These are phyloP conservation scores for Plebejus melissa DNA, from an alignment of 2,888 invertebrate genomes.

Conservation along the genomic window DNA sequence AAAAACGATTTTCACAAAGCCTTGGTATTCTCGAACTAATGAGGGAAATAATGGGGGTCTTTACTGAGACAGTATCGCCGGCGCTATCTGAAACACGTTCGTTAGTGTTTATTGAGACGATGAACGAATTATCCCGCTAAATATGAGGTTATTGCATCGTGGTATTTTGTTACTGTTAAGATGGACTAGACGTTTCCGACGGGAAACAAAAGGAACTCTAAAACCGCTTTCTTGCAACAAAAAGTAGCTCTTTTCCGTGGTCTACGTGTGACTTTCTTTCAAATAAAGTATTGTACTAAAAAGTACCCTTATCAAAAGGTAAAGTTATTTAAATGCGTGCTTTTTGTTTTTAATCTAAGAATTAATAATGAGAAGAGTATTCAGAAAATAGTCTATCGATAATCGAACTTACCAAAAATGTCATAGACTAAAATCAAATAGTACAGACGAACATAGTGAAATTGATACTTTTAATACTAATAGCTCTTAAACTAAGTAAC, in stretches of 20 bases:
- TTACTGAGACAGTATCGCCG: constrained; percentile 37
- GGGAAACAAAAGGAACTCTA: background rate
- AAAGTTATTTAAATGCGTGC: too few species aligned
- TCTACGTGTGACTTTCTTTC: background rate
- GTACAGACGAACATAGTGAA: background rate
- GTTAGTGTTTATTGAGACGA: constrained; percentile 20
- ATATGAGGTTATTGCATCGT: background rate
- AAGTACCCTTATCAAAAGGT: too few species aligned
- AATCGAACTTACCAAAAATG: too few species aligned
- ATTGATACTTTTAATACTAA: background rate
- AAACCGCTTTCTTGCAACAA: background rate
- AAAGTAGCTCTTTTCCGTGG: background rate
- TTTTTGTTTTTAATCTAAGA: too few species aligned
- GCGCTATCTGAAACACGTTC: constrained; percentile 19
- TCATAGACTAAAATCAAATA: too few species aligned
- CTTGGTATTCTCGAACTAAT: constrained; percentile 41
- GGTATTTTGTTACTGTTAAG: background rate
- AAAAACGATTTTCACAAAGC: constrained; percentile 29
- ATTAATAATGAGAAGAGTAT: too few species aligned
- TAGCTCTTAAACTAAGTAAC: background rate
- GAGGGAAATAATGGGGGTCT: constrained; percentile 48
- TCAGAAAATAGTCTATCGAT: too few species aligned
- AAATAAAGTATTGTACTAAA: background rate
- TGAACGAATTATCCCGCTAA: background rate
- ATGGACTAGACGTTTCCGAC: background rate